Percentiles rank a stretch among this genome's conserved stretches.
Conservation (phyloP, 2,113 vertebrate genomes). For the Neolamprologus sp. region DNA sequence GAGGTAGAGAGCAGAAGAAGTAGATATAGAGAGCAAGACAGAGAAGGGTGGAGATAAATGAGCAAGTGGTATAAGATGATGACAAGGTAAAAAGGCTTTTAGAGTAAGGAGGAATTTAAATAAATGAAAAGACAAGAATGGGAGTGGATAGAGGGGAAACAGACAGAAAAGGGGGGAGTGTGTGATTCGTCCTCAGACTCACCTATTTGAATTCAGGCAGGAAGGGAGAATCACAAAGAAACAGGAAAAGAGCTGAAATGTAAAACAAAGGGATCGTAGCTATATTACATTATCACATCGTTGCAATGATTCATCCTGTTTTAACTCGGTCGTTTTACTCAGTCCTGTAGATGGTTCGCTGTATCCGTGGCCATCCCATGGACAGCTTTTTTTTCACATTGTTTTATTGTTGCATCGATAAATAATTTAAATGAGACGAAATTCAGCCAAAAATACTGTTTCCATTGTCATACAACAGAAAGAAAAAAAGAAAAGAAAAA, state of each 20-base stretch:
- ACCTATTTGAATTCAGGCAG: background rate
- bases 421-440: background rate
- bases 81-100: slow-evolving; percentile 6
- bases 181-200: background rate
- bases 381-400: background rate
- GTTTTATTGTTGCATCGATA: background rate
- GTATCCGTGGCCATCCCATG: accelerated
- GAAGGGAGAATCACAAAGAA: background rate
- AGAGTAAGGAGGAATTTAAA: background rate
- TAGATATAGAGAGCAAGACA: background rate
- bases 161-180: background rate
- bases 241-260: background rate
- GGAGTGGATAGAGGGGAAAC: background rate
- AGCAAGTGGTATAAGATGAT: background rate
- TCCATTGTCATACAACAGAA: background rate
- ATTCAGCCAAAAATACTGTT: background rate
- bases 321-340: accelerated
- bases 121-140: slow-evolving; percentile 14
- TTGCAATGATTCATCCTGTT: background rate
- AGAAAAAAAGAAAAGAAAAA: background rate
- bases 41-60: background rate
- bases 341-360: background rate
- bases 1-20: background rate
- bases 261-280: background rate
- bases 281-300: background rate